These are phyloP conservation scores for Eremophila alpestris DNA, from an alignment of 2,797 vertebrate species.

Conservation along the genomic window DNA sequence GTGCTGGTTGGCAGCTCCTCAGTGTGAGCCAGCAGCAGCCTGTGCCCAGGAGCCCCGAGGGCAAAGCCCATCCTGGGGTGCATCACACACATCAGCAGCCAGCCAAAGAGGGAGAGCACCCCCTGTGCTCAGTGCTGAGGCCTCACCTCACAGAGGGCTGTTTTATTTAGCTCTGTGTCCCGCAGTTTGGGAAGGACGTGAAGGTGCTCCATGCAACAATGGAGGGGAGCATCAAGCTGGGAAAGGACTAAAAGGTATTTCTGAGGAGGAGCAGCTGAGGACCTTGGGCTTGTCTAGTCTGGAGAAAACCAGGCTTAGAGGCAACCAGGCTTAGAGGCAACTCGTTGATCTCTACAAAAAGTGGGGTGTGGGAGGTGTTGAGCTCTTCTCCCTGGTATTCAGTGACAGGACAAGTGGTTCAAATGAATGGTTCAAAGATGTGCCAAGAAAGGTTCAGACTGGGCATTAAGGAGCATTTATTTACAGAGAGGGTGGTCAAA, in stretches of 20 bases:
- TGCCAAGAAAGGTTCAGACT: fast-evolving
- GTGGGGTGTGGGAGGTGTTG: background rate
- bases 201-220: background rate
- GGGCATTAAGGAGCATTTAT: background rate
- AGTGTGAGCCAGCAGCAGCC: background rate
- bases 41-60: background rate
- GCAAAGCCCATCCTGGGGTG: background rate
- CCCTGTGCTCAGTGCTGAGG: fast-evolving
- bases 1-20: background rate
- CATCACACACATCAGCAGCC: background rate
- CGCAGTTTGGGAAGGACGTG: too few species aligned
- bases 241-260: background rate
- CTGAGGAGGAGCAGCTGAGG: background rate
- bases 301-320: background rate
- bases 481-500: background rate
- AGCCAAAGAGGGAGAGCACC: too few species aligned
- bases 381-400: background rate
- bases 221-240: background rate
- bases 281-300: background rate
- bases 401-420: background rate
- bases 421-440: background rate
- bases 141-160: background rate
- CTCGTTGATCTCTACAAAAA: background rate
- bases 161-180: too few species aligned
- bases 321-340: background rate